Evolutionary conservation across 2,888 invertebrate species (phyloP).

Genomic region (Phyto melanocephala): DNA sequence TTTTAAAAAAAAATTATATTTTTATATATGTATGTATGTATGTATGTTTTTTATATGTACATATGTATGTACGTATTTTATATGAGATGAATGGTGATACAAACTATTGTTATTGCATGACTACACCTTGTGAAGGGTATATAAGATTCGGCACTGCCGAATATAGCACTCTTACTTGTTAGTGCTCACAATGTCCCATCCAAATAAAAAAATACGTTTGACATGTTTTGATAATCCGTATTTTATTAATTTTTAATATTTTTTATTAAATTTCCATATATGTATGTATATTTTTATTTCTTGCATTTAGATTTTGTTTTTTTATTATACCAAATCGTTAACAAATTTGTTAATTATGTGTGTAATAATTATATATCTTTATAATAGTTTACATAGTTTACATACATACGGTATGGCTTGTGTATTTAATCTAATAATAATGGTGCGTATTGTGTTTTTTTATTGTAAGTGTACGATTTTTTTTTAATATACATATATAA

Average conservation of each 20-base stretch:
- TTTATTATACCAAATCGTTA: slow-evolving; percentile 46
- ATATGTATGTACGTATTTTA: too few relatives aligned
- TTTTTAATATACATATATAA: too few relatives aligned
- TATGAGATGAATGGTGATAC: too few relatives aligned
- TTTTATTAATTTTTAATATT: slow-evolving; percentile 21
- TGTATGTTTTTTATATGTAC: too few relatives aligned
- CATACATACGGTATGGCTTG: background rate
- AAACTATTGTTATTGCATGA: too few relatives aligned
- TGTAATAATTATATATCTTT: background rate
- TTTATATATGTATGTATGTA: too few relatives aligned
- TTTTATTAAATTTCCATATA: slow-evolving; percentile 8
- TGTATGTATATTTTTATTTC: slow-evolving; percentile 28
- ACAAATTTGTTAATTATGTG: slow-evolving; percentile 15
- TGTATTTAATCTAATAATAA: slow-evolving; percentile 8
- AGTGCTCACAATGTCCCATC: background rate
- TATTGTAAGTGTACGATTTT: background rate
- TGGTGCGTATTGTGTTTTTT: background rate
- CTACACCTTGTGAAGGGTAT: too few relatives aligned
- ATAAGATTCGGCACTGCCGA: too few relatives aligned
- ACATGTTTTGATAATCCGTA: slow-evolving; percentile 25
- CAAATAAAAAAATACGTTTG: too few relatives aligned
- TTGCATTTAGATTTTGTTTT: background rate
- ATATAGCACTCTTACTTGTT: too few relatives aligned
- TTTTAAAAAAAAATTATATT: too few relatives aligned
- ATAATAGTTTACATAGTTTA: background rate